A percentile compares a stretch with the other conserved stretches of the same genome.
phyloP scores from a whole-genome alignment of 92 coral and sea anemone genomes.

The Palythoa heliodiscus region DNA sequence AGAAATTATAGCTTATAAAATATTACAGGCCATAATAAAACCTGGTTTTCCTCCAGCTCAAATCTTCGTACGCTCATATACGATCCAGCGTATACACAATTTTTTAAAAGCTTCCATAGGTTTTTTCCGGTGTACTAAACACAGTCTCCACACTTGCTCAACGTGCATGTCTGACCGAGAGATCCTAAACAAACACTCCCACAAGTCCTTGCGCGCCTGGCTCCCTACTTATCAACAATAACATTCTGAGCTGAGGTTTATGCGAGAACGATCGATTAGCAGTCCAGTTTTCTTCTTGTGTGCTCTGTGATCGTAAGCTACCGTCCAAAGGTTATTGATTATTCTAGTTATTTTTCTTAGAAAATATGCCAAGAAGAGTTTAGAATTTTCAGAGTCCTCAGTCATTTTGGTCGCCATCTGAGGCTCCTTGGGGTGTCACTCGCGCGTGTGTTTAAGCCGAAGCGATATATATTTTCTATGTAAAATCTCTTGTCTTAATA shows the following conservation, averaged over 20 bases:
- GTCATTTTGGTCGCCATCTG: constrained; percentile 1
- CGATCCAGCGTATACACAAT: too few species aligned
- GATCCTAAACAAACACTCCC: constrained; percentile 4
- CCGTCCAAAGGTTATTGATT: background rate
- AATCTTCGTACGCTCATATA: too few species aligned
- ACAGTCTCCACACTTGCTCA: background rate
- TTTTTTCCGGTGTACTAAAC: background rate
- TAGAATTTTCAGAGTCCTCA: background rate
- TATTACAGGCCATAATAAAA: background rate
- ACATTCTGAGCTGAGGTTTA: constrained; percentile 14
- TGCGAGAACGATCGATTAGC: background rate
- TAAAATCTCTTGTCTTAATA: background rate
- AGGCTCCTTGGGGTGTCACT: background rate
- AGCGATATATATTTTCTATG: background rate
- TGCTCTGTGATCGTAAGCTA: background rate
- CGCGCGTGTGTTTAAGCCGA: background rate
- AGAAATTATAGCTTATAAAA: background rate
- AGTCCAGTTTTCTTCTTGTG: background rate
- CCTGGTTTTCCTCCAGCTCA: too few species aligned
- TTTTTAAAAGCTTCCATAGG: too few species aligned
- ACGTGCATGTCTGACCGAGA: constrained; percentile 16
- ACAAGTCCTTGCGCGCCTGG: constrained; percentile 19
- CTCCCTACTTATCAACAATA: constrained; percentile 18
- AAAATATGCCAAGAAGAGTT: background rate
- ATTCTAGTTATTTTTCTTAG: background rate